A percentile compares a stretch with the other conserved stretches of the same genome.
Evolutionary conservation across 2,113 vertebrate species (phyloP).

Genomic region (Blennius ocellaris): DNA sequence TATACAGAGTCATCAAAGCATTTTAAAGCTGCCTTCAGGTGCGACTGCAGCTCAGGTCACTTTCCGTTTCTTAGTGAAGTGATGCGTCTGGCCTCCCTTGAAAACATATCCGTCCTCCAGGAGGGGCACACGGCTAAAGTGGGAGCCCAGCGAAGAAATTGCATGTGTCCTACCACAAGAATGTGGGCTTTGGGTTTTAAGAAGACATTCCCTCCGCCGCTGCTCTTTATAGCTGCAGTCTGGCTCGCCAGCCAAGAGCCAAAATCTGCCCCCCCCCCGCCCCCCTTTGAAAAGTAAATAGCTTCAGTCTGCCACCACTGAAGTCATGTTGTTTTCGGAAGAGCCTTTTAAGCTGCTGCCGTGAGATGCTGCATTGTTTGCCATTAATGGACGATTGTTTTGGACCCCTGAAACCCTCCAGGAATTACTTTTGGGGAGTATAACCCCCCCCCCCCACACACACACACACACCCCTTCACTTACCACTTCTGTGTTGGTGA

Average conservation of each 20-base stretch:
- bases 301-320: slow-evolving; percentile 75
- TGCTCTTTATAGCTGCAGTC: slow-evolving; percentile 81
- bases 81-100: slow-evolving; percentile 17
- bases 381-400: slow-evolving; percentile 40
- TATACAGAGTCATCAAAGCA: neutral
- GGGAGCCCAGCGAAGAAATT: slow-evolving; percentile 76
- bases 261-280: slow-evolving; percentile 42
- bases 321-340: slow-evolving; percentile 69
- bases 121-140: slow-evolving; percentile 48
- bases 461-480: slow-evolving; percentile 81
- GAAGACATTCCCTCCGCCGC: slow-evolving; percentile 78
- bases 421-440: slow-evolving; percentile 14
- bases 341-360: slow-evolving; percentile 51
- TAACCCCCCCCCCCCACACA: neutral
- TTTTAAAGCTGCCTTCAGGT: slow-evolving; percentile 13
- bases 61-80: slow-evolving; percentile 25
- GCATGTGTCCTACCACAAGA: slow-evolving; percentile 82
- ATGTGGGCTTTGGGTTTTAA: slow-evolving; percentile 78
- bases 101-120: no score
- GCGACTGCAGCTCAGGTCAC: neutral
- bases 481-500: slow-evolving; percentile 97
- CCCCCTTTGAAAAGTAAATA: slow-evolving; percentile 76
- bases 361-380: slow-evolving; percentile 54
- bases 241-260: slow-evolving; percentile 68
- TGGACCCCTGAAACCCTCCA: slow-evolving; percentile 14